Conservation (phyloP, 2,888 invertebrate genomes). For the Branchipolynoe longqiensis region DNA sequence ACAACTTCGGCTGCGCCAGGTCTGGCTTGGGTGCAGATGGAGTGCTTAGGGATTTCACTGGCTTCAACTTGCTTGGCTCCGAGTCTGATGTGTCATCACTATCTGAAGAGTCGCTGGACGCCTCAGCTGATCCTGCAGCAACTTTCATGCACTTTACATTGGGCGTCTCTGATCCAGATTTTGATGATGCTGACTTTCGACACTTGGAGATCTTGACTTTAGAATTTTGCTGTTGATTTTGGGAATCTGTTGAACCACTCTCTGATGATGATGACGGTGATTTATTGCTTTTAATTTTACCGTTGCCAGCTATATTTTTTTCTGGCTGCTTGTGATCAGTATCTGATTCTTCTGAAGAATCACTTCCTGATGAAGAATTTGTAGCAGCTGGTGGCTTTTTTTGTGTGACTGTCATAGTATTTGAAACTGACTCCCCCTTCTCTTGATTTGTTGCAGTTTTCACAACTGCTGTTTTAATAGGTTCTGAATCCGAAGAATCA, state of each 20-base stretch:
- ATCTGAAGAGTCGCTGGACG: too few relatives aligned
- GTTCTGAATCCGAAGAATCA: conserved; percentile 24
- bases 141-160: too few relatives aligned
- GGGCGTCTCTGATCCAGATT: too few relatives aligned
- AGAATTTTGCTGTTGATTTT: too few relatives aligned
- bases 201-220: too few relatives aligned
- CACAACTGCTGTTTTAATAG: not conserved
- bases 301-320: too few relatives aligned
- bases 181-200: too few relatives aligned
- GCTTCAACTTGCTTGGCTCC: too few relatives aligned
- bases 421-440: not conserved
- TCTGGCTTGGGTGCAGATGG: not conserved
- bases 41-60: not conserved
- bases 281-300: not conserved
- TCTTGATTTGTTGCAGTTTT: not conserved
- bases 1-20: not conserved
- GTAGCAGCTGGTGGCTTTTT: not conserved
- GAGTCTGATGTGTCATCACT: not conserved
- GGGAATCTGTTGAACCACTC: not conserved
- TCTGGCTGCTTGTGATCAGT: too few relatives aligned
- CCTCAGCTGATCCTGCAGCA: too few relatives aligned
- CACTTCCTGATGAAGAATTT: not conserved
- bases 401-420: not conserved
- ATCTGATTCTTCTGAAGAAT: conserved; percentile 20
- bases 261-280: conserved; percentile 32